Base-by-base conservation (phyloP, 2,888 invertebrate species). In the Drosophila mercatorum region DNA sequence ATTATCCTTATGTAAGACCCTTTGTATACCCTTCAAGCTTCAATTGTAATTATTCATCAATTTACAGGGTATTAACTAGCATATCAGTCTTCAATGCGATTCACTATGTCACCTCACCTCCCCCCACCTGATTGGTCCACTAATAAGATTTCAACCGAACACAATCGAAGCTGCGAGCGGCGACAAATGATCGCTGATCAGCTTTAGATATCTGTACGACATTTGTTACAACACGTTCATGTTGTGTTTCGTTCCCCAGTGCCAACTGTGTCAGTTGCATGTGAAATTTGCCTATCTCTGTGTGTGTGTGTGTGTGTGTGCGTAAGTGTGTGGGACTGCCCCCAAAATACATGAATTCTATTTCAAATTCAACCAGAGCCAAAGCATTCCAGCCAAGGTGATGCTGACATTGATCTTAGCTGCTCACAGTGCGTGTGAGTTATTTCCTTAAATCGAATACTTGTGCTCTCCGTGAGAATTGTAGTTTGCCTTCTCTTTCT, bases 221-320 rank as follows among this genome's bases (percentile, higher is more conserved):
- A 75, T 75, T 53, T 59, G 55, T 52, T 56, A 49, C 38, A 41
- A 17, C 55, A 17, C 40, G 49, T 22, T 34, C 28, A 43, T 17
- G 43, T 47, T 44, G 22, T 44, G 28, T 47, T 44, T 7, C 40
- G 43, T 69, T n/a, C 17, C 34, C 52, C 43, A 62, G 49, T 75
- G 62, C 69, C 63, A 75, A 73, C 68, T 55, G 52, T 64, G 76
- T 75, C 76, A 75, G 22, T 28, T 36, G 28, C 64, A 70, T 51
- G 55, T 31, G 22, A 51, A 38, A 52, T 52, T 22, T 2, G 7
- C 17, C 17, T 14, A 34, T 3, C 7, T 55, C 5, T 12, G n/a
- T 40, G 26, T 26, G 52, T 34, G 34, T 38, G 36, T 0, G 22
- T 10, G 38, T 14, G 26, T 14, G 14, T 53, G 52, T n/a, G 40